Percentiles rank a stretch among this genome's conserved stretches.
phyloP scores from a whole-genome alignment of 2,113 vertebrate genomes.

The Carassius gibelio region DNA sequence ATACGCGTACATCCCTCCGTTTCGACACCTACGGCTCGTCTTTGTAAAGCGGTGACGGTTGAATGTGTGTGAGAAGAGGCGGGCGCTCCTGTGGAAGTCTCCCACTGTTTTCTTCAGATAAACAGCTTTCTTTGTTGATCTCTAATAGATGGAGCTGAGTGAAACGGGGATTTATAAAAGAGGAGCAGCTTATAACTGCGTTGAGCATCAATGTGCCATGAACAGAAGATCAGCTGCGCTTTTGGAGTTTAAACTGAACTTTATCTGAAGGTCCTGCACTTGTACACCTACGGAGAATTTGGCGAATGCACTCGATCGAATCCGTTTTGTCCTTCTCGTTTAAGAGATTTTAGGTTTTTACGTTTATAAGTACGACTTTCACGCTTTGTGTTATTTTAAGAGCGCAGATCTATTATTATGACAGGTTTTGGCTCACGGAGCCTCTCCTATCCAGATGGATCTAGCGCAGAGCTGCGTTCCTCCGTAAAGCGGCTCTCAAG shows the following conservation, averaged over 20 bases:
- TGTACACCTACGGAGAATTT: slow-evolving; percentile 32
- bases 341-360: too few species aligned
- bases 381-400: background rate
- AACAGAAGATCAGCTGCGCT: slow-evolving; percentile 30
- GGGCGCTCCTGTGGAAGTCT: slow-evolving; percentile 65
- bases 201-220: slow-evolving; percentile 39
- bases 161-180: slow-evolving; percentile 40
- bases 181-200: background rate
- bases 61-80: slow-evolving; percentile 73
- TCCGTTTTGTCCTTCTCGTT: too few species aligned
- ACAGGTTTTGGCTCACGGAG: background rate
- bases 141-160: slow-evolving; percentile 71
- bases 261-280: slow-evolving; percentile 44
- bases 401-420: slow-evolving; percentile 26
- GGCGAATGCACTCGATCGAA: background rate
- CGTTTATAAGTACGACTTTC: too few species aligned
- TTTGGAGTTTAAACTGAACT: slow-evolving; percentile 51
- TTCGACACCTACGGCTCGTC: background rate
- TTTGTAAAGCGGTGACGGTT: slow-evolving; percentile 28
- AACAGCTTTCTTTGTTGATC: slow-evolving; percentile 63
- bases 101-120: slow-evolving; percentile 62
- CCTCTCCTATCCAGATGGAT: slow-evolving; percentile 14
- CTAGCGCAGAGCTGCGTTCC: background rate
- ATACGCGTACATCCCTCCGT: background rate
- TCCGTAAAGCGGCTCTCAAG: background rate